Evolutionary conservation across 2,888 invertebrate genomes (phyloP).

Genomic region (Trimorus sp.): DNA sequence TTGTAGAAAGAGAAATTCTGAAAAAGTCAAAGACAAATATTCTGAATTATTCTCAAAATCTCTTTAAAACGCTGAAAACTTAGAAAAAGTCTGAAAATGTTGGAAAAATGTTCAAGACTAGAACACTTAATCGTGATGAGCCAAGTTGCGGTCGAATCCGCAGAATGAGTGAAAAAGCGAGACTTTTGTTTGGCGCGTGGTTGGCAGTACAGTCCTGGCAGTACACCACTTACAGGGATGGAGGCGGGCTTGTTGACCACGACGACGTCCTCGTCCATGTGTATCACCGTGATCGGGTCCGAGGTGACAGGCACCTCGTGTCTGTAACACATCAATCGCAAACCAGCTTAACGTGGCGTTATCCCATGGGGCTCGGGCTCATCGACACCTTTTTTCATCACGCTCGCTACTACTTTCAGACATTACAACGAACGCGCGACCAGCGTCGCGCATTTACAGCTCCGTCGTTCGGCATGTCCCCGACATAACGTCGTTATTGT

Average conservation of each 20-base stretch:
- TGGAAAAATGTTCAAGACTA: too few species aligned
- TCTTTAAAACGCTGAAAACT: too few species aligned
- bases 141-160: constrained; percentile 18
- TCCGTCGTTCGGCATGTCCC: constrained; percentile 2
- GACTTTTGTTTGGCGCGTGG: constrained; percentile 54
- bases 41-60: too few species aligned
- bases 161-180: constrained; percentile 49
- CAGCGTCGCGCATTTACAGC: neutral
- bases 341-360: constrained; percentile 82
- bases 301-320: constrained; percentile 99
- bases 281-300: constrained; percentile 97
- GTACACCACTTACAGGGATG: constrained; percentile 98
- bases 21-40: too few species aligned
- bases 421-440: constrained; percentile 11
- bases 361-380: constrained; percentile 66
- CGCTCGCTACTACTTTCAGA: constrained; percentile 38
- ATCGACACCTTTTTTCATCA: constrained; percentile 45
- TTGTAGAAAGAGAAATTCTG: too few species aligned
- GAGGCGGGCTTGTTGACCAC: constrained; percentile 99
- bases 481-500: neutral
- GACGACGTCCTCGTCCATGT: constrained; percentile 99
- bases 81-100: too few species aligned
- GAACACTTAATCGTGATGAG: neutral
- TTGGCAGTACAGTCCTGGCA: constrained; percentile 83
- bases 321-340: constrained; percentile 87